phyloP scores from a whole-genome alignment of 2,797 vertebrate species.

The Callimico goeldii region DNA sequence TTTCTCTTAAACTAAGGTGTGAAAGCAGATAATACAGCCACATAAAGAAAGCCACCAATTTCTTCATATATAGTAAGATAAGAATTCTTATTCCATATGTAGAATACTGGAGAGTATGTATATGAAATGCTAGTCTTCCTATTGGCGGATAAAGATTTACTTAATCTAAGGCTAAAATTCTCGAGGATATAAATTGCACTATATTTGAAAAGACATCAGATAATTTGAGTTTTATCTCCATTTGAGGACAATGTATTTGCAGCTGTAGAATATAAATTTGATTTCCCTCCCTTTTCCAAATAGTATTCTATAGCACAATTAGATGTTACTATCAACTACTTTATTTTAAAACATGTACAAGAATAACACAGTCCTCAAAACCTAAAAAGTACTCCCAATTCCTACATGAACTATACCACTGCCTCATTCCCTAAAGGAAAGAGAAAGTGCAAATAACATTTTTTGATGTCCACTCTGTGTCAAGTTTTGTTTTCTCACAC shows the following conservation, averaged over 20 bases:
- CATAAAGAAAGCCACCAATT: neutral
- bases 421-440: neutral
- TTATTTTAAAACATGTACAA: neutral
- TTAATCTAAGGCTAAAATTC: neutral
- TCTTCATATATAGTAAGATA: neutral
- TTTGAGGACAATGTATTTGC: neutral
- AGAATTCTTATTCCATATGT: neutral
- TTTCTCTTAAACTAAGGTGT: constrained; percentile 25
- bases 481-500: neutral
- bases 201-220: neutral
- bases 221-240: neutral
- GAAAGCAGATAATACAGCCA: neutral
- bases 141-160: neutral
- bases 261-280: neutral
- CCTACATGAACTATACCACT: neutral
- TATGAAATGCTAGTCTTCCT: neutral
- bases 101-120: neutral
- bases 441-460: neutral
- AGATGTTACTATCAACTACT: neutral
- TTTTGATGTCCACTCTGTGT: neutral
- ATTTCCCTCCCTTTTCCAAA: neutral
- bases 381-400: neutral
- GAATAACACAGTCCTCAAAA: neutral
- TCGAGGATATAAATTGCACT: neutral
- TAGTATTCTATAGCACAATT: neutral